phyloP scores from a whole-genome alignment of 2,888 invertebrate genomes.

The Parascotia fuliginaria region DNA sequence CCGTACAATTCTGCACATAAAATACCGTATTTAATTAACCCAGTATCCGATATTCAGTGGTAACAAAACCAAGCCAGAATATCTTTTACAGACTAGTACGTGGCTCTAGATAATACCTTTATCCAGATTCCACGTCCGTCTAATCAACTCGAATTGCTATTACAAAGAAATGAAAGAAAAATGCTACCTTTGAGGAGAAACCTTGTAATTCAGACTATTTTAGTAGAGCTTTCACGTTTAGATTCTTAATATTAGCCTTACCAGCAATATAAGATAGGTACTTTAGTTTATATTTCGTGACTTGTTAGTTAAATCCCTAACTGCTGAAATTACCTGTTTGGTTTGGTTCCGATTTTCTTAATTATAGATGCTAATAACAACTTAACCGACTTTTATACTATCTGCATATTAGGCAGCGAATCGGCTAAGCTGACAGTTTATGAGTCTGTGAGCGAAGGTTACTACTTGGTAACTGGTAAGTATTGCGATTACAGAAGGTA shows the following conservation, averaged over 20 bases:
- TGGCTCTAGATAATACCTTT: constrained; percentile 36
- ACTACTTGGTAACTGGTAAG: too few species aligned
- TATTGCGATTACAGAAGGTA: too few species aligned
- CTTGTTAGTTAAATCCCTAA: constrained; percentile 11
- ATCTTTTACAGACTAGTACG: constrained; percentile 29
- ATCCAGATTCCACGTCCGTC: constrained; percentile 44
- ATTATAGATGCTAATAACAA: too few species aligned
- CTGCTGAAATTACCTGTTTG: background rate
- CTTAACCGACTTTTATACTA: too few species aligned
- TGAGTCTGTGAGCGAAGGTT: too few species aligned
- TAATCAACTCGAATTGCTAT: constrained; percentile 48
- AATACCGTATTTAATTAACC: constrained; percentile 62
- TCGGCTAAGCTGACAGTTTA: too few species aligned
- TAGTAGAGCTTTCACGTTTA: constrained; percentile 24
- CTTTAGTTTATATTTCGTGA: constrained; percentile 15
- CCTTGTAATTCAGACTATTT: constrained; percentile 32
- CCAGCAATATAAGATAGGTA: constrained; percentile 13
- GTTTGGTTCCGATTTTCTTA: too few species aligned
- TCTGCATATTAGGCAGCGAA: too few species aligned
- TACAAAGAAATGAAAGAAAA: constrained; percentile 46
- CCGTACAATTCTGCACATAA: constrained; percentile 43
- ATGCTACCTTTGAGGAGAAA: constrained; percentile 32
- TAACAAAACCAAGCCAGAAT: constrained; percentile 51
- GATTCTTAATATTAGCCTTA: constrained; percentile 27
- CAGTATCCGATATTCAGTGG: constrained; percentile 54